Evolutionary conservation across 2,113 vertebrate species (phyloP).

Genomic region (Rattus rattus): DNA sequence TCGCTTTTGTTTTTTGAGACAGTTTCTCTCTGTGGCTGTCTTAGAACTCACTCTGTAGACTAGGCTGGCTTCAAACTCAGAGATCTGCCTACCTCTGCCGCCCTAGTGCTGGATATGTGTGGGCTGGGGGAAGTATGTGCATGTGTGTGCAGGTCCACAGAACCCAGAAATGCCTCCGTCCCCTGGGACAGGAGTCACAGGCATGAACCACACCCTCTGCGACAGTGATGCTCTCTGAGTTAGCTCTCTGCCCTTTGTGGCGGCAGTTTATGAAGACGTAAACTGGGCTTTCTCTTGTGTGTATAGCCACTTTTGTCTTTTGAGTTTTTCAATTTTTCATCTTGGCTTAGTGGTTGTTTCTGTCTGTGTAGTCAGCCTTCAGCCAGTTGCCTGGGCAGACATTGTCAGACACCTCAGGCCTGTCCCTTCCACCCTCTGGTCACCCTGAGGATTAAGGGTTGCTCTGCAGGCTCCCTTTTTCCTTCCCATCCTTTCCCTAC

Average conservation of each 20-base stretch:
- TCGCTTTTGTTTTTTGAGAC: background rate
- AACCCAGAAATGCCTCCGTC: background rate
- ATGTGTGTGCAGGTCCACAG: background rate
- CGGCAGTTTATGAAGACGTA: background rate
- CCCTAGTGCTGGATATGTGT: background rate
- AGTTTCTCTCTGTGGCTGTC: background rate
- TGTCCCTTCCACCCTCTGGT: background rate
- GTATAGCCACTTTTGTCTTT: background rate
- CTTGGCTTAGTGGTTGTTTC: background rate
- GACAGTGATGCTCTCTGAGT: background rate
- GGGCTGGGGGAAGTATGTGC: background rate
- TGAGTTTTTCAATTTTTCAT: constrained; percentile 15
- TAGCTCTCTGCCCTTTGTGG: background rate
- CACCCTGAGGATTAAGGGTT: background rate
- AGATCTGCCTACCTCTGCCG: background rate
- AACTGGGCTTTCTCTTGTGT: background rate
- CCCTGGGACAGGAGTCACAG: background rate
- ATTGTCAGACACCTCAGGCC: background rate
- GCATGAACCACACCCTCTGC: background rate
- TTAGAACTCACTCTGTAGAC: background rate
- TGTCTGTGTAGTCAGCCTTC: background rate
- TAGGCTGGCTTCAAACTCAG: background rate
- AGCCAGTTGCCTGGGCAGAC: background rate
- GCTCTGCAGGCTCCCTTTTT: background rate
- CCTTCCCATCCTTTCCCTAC: background rate